Percentiles rank a stretch among this genome's conserved stretches.
phyloP scores from a whole-genome alignment of 2,113 vertebrate genomes.

The Chloebia gouldiae region DNA sequence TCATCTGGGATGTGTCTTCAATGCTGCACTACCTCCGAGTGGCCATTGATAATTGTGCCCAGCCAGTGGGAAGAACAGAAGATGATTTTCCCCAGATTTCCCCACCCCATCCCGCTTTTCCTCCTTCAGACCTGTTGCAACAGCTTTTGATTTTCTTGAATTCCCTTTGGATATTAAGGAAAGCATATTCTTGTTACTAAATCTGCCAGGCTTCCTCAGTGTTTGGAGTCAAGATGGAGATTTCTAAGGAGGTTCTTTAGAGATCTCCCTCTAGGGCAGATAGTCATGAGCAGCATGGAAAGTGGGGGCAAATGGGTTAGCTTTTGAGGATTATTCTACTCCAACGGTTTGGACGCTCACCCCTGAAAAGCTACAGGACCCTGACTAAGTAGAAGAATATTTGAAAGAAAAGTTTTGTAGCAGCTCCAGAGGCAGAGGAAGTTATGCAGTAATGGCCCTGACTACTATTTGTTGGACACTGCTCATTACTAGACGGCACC shows the following conservation, averaged over 20 bases:
- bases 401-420: background rate
- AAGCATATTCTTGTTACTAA: background rate
- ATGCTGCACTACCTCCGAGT: background rate
- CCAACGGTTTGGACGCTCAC: background rate
- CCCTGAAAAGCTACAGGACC: background rate
- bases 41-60: background rate
- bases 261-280: background rate
- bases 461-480: background rate
- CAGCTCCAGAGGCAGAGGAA: rapidly evolving
- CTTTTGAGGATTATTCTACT: background rate
- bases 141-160: background rate
- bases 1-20: background rate
- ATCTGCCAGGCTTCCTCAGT: background rate
- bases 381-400: background rate
- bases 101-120: rapidly evolving
- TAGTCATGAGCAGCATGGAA: background rate
- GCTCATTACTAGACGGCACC: background rate
- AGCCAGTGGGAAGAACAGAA: background rate
- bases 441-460: background rate
- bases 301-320: background rate
- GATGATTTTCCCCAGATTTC: background rate
- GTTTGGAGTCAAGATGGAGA: background rate
- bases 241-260: background rate
- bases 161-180: background rate
- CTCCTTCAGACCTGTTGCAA: background rate